These are phyloP conservation scores for Penelope pileata DNA, from an alignment of 2,113 vertebrate genomes.

Conservation along the genomic window DNA sequence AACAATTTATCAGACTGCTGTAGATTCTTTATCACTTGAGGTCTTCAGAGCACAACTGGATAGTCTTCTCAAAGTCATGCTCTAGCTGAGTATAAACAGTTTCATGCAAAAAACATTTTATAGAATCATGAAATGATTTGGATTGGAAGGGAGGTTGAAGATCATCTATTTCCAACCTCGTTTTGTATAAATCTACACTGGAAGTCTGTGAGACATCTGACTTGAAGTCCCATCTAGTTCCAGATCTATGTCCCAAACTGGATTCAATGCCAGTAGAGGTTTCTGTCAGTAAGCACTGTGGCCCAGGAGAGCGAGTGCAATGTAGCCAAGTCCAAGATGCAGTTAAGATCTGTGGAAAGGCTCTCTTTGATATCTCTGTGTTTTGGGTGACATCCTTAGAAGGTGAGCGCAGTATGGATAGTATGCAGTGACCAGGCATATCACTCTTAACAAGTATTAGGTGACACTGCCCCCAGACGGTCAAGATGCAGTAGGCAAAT, in stretches of 20 bases:
- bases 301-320: neutral
- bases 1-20: neutral
- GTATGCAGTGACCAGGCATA: neutral
- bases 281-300: neutral
- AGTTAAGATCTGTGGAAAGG: neutral
- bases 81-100: neutral
- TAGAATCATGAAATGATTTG: neutral
- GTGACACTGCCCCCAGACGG: constrained; percentile 25
- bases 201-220: neutral
- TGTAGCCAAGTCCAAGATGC: neutral
- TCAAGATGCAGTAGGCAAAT: constrained; percentile 14
- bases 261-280: neutral
- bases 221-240: neutral
- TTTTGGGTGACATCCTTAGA: neutral
- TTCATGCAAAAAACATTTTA: neutral
- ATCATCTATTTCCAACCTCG: neutral
- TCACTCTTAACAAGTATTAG: neutral
- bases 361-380: neutral
- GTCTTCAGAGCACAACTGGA: neutral
- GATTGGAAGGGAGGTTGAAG: neutral
- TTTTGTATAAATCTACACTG: neutral
- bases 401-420: neutral
- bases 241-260: neutral
- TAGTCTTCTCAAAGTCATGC: neutral
- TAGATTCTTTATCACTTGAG: neutral